phyloP scores from a whole-genome alignment of 2,888 invertebrate genomes.

The Philaethria dido region DNA sequence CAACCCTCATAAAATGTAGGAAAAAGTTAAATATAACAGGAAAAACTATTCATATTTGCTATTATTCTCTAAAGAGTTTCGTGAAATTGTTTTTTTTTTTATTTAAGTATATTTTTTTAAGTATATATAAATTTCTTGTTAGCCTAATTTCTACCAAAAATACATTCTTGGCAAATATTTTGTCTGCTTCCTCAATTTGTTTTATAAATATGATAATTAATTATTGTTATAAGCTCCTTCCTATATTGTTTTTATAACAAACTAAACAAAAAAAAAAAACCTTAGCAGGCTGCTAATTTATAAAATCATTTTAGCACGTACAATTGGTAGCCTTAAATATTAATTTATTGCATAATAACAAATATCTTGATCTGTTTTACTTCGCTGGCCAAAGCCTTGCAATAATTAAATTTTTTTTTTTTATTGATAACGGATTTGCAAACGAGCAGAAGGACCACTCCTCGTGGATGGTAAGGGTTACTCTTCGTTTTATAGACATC shows the following conservation, averaged over 20 bases:
- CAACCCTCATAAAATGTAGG: neutral
- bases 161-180: neutral
- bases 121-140: neutral
- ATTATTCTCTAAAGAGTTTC: too few relatives aligned
- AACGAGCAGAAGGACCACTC: too few relatives aligned
- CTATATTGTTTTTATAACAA: neutral
- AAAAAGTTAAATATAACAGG: neutral
- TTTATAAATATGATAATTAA: neutral
- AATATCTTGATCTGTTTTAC: neutral
- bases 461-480: too few relatives aligned
- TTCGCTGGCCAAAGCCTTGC: too few relatives aligned
- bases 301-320: conserved; percentile 20
- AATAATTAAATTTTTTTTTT: too few relatives aligned
- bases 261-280: neutral
- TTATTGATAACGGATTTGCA: too few relatives aligned
- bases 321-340: neutral
- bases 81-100: too few relatives aligned
- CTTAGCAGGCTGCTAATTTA: conserved; percentile 16
- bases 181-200: neutral
- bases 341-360: neutral
- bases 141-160: neutral
- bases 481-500: too few relatives aligned
- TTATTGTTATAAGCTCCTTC: neutral
- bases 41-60: too few relatives aligned
- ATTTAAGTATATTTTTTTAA: too few relatives aligned